Evolutionary conservation across 2,797 vertebrate species (phyloP), one percentile per base, ranked within the genome.

Genomic region (Alectoris magna): DNA sequence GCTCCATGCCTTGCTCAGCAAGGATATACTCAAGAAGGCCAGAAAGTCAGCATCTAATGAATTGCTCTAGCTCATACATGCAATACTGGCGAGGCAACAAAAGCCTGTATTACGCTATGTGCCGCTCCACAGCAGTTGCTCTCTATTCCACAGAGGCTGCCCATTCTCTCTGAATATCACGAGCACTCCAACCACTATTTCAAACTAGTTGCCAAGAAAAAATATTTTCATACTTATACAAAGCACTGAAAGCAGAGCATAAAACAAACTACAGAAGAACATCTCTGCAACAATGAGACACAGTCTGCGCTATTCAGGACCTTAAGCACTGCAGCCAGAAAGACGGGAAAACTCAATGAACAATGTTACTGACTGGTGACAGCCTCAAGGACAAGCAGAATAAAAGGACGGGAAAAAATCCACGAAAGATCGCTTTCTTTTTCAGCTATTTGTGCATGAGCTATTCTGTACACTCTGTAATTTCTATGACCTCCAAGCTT

Each of bases 401-500:
- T 76, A 80, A 85, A 94, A 87, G 62, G 11, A 41, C 1, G 7
- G 11, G 6, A 6, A 4, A 2, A 69, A 38, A 73, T 46, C 43
- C 75, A 51, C 59, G 11, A 41, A 94, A 93, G 62, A 91, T 70
- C 0, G 0, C 13, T 91, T 86, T 88, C 38, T 92, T 93, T 89
- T 87, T 90, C 75, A 89, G 67, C 31, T 85, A 67, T 95, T 96
- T 89, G 59, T 81, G 48, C 63, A 63, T 80, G 31, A 93, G 60
- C 29, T 83, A 62, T 70, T 90, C 84, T 89, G 78, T 68, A 53
- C 76, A 36, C 27, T 46, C 67, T 81, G 31, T 78, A 94, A 91
- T 93, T 95, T 95, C 72, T 78, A 14, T 85, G 73, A 92, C 39
- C 67, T 91, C 82, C 67, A 91, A 95, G 72, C 29, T 55, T 85